Evolutionary conservation across 2,888 invertebrate species (phyloP).

Genomic region (Ypsolopha scabrella): DNA sequence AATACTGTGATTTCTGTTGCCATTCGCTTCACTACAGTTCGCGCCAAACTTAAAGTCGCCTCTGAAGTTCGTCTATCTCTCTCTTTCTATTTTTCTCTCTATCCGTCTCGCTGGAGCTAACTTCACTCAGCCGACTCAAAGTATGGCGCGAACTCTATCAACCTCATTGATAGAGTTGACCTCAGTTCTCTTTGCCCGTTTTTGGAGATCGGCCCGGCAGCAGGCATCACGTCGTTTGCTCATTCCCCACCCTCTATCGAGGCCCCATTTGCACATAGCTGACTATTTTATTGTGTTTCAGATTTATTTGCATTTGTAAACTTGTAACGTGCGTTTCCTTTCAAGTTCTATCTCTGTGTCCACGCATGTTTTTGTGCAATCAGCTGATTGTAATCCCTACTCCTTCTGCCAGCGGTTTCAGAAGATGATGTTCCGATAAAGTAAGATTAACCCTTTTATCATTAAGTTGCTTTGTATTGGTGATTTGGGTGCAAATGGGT

Average conservation of each 20-base stretch:
- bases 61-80: no score
- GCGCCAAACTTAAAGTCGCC: no score
- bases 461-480: slow-evolving; percentile 11
- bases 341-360: slow-evolving; percentile 51
- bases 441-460: slow-evolving; percentile 13
- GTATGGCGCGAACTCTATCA: no score
- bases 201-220: slow-evolving; percentile 24
- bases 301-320: slow-evolving; percentile 1
- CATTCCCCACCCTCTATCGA: slow-evolving; percentile 52
- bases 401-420: slow-evolving; percentile 24
- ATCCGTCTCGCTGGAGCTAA: no score
- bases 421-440: slow-evolving; percentile 13
- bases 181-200: neutral
- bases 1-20: slow-evolving; percentile 50
- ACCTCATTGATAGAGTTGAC: no score
- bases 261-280: slow-evolving; percentile 62
- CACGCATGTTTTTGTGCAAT: slow-evolving; percentile 60
- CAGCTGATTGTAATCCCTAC: slow-evolving; percentile 10
- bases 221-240: slow-evolving; percentile 45
- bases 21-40: slow-evolving; percentile 16
- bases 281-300: neutral
- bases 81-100: no score
- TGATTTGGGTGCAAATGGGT: slow-evolving; percentile 59
- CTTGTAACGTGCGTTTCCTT: slow-evolving; percentile 14
- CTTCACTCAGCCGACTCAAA: no score